Base-by-base conservation (phyloP, 2,797 vertebrate species). In the Phataginus tetradactyla region DNA sequence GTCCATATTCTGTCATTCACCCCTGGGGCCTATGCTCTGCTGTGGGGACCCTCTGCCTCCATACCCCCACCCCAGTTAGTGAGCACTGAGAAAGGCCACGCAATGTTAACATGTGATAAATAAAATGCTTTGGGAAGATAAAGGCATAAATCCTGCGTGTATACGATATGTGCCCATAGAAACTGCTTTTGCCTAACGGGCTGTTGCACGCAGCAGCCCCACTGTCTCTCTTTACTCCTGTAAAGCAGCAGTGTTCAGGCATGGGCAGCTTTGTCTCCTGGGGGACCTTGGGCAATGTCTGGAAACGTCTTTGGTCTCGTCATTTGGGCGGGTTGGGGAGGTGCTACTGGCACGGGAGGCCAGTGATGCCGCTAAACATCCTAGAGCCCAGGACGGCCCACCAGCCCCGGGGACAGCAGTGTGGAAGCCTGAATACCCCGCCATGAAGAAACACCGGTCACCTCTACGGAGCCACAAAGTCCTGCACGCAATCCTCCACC, bases 61-160 rank as follows among this genome's bases (percentile, higher is more conserved):
- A 66, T 2, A 0, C 55, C 27, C 21, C 37, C 0, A 53, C 32
- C 23, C 17, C 9, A 20, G 1, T 3, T 45, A 42, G 25, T 27
- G 9, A 81, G 77, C 69, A 21, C n/a, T 27, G 15, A 53, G 45
- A 51, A 32, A 77, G 0, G 39, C 5, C 61, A 23, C 59, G n/a
- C 66, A 12, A 13, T 23, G 57, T 59, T 59, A 51, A n/a, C 4
- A 1, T 17, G 34, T 17, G 29, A 75, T 45, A 37, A 69, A 32
- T 9, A 63, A 25, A 94, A 74, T 27, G 14, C 27, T 37, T 34
- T 42, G 37, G 59, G 37, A 66, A 7, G 39, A 53, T 12, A 64
- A 53, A 32, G 42, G 66, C 59, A 49, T 79, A 63, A 63, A 42
- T 15, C 7, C 64, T 4, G 10, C 14, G 0, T 1, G 2, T 0